Evolutionary conservation across 2,888 invertebrate genomes (phyloP), one percentile per base, ranked within the genome.

Genomic region (Iselma pallidipennis): DNA sequence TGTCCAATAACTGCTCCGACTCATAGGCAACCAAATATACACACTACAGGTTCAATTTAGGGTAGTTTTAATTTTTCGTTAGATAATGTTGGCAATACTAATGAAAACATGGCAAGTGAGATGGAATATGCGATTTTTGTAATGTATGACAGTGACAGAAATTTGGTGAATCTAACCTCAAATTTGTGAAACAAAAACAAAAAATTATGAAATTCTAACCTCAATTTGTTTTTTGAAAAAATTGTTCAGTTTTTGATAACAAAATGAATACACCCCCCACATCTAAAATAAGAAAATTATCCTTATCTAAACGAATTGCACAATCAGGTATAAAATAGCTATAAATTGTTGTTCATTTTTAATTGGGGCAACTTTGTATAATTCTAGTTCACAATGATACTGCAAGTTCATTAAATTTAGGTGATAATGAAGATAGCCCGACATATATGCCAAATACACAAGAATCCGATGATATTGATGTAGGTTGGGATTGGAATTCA

Each of bases 401-500:
- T 14, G 33, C 16, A 7, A 14, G 14, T 2, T 37, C 49, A 9
- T 25, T n/a, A 7, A 49, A 5, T 49, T 26, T 26, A 2, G 1
- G 26, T 49, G 57, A 64, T n/a, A 53, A 21, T 31, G 68, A 68
- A 49, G 66, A 68, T 7, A 69, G 70, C 49, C 71, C 71, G 3
- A 29, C 67, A 23, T 71, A 66, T 49, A 68, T 80, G 25, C 75
- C 78, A 7, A 78, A 72, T 33, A 82, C 82, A 4, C 83, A 82
- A 69, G 83, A 83, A 57, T 74, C 71, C 48, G 75, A 76, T 25
- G 77, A 76, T 61, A 70, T 80, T 16, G 83, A 84, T 70, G 83
- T 84, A 14, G 74, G 81, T 4, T 84, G 84, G 84, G 83, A 84
- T 65, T 84, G 84, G 83, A 81, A 83, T 65, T 81, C 80, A 16